These are phyloP conservation scores for Zaprionus capensis DNA, from an alignment of 1,140 invertebrate genomes.

Conservation along the genomic window DNA sequence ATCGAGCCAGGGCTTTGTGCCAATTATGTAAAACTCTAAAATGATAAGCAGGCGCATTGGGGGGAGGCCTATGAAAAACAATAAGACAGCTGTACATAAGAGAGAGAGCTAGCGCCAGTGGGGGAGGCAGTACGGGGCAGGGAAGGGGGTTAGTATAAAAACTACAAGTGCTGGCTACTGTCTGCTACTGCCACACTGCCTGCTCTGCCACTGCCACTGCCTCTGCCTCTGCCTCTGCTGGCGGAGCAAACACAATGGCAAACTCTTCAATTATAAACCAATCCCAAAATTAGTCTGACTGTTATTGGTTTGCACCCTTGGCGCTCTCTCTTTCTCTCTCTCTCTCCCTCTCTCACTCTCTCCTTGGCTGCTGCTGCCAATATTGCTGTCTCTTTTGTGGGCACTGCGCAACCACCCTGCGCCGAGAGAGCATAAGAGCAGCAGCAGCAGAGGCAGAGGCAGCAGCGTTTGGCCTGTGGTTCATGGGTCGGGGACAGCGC, in stretches of 20 bases:
- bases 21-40: constrained; percentile 82
- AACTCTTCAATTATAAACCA: constrained; percentile 84
- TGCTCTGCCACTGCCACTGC: constrained; percentile 3
- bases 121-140: neutral
- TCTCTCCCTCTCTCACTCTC: constrained; percentile 23
- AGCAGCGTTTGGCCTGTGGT: constrained; percentile 26
- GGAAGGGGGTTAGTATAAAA: constrained; percentile 34
- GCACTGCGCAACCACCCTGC: constrained; percentile 38
- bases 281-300: constrained; percentile 83
- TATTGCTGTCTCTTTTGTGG: constrained; percentile 32
- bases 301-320: constrained; percentile 81
- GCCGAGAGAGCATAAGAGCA: constrained; percentile 32
- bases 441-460: neutral
- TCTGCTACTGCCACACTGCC: constrained; percentile 18
- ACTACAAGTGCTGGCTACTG: constrained; percentile 48
- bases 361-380: constrained; percentile 18
- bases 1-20: constrained; percentile 24
- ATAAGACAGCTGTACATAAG: constrained; percentile 49
- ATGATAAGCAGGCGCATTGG: constrained; percentile 64
- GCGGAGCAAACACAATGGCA: constrained; percentile 72
- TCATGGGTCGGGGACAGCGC: constrained; percentile 16
- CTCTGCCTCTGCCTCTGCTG: neutral
- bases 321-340: constrained; percentile 33
- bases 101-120: neutral
- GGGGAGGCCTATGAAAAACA: constrained; percentile 55